Evolutionary conservation across 1,140 invertebrate genomes (phyloP).

Genomic region (Habropoda laboriosa): DNA sequence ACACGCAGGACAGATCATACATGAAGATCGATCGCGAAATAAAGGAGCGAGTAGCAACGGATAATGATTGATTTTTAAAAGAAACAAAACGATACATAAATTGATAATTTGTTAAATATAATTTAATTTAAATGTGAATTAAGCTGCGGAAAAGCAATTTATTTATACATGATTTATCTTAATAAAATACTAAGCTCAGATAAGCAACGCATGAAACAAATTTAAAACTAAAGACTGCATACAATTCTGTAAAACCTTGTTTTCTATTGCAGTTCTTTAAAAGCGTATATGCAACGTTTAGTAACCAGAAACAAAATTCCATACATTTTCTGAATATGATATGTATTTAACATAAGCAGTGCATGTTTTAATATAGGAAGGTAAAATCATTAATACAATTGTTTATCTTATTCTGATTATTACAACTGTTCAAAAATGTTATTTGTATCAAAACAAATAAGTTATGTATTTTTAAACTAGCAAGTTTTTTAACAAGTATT

Average conservation of each 20-base stretch:
- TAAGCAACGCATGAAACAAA: conserved; percentile 20
- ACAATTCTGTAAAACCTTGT: conserved; percentile 32
- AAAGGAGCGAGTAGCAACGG: conserved; percentile 62
- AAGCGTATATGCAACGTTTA: conserved; percentile 26
- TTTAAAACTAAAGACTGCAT: conserved; percentile 41
- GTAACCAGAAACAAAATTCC: conserved; percentile 36
- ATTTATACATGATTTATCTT: conserved; percentile 59
- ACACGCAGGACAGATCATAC: conserved; percentile 59
- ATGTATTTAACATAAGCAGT: conserved; percentile 34
- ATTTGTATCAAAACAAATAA: conserved; percentile 33
- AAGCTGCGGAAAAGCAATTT: conserved; percentile 68
- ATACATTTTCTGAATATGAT: conserved; percentile 6
- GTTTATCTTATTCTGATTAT: conserved; percentile 36
- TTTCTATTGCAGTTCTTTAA: conserved; percentile 45
- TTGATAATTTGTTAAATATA: conserved; percentile 70
- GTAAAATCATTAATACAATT: conserved; percentile 41
- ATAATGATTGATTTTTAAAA: conserved; percentile 63
- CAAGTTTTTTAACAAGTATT: conserved; percentile 66
- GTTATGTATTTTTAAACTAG: conserved; percentile 44
- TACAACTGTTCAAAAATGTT: conserved; percentile 33
- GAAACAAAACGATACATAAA: conserved; percentile 64
- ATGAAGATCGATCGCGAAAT: conserved; percentile 52
- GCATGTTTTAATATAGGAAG: conserved; percentile 51
- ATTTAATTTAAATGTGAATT: conserved; percentile 73
- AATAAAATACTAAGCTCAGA: conserved; percentile 33